A percentile compares a stretch with the other conserved stretches of the same genome.
Evolutionary conservation across 2,888 invertebrate genomes (phyloP).

Genomic region (Sarcophaga caerulescens): DNA sequence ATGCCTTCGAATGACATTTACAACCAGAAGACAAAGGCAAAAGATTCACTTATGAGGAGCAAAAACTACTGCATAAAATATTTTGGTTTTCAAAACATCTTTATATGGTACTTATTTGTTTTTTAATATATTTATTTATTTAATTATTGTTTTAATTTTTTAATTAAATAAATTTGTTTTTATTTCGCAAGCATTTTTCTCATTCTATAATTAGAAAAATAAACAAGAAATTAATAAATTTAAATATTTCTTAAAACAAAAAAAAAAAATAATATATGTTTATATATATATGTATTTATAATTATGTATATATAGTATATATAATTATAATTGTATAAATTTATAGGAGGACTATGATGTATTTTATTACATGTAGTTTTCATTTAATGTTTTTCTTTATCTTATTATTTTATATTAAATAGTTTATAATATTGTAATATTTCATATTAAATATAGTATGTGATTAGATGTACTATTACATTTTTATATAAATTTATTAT

Average conservation of each 20-base stretch:
- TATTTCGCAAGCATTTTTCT: slow-evolving; percentile 1
- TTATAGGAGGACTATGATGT: slow-evolving; percentile 44
- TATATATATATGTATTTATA: neutral
- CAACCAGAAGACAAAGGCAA: too few species aligned
- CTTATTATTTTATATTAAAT: neutral
- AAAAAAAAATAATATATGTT: neutral
- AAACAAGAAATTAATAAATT: neutral
- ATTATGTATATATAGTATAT: neutral
- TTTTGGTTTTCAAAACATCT: too few species aligned
- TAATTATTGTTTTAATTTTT: neutral
- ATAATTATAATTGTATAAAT: slow-evolving; percentile 38
- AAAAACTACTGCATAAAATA: too few species aligned
- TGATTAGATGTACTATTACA: neutral
- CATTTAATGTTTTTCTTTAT: too few species aligned
- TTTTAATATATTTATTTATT: neutral
- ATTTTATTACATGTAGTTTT: neutral
- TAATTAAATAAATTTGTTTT: neutral
- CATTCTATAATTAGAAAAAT: neutral
- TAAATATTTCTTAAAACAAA: too few species aligned
- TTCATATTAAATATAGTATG: neutral
- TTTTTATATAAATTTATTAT: slow-evolving; percentile 11
- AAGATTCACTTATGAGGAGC: too few species aligned
- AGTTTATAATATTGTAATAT: neutral
- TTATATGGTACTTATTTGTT: neutral
- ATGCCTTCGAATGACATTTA: too few species aligned